phyloP scores from a whole-genome alignment of 2,888 invertebrate genomes.

The Troides aeacus region DNA sequence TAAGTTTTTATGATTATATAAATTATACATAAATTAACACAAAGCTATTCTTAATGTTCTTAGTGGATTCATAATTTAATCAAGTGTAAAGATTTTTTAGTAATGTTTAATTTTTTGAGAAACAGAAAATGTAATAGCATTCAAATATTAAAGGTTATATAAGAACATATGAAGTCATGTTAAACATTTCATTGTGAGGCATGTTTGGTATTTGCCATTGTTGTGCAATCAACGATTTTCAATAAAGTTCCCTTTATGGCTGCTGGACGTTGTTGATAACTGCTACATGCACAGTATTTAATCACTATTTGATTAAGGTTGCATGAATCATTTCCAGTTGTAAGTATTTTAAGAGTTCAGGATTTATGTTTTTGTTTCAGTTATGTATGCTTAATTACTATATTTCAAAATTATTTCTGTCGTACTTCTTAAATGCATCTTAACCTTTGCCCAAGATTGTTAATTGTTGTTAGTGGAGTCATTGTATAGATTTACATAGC shows the following conservation, averaged over 20 bases:
- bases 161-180: constrained; percentile 44
- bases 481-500: neutral
- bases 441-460: neutral
- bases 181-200: constrained; percentile 61
- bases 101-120: neutral
- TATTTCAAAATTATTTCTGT: neutral
- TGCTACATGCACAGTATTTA: constrained; percentile 49
- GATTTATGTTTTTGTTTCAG: constrained; percentile 5
- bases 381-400: neutral
- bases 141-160: constrained; percentile 42
- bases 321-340: constrained; percentile 56
- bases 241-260: constrained; percentile 72
- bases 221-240: constrained; percentile 75
- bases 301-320: constrained; percentile 63
- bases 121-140: neutral
- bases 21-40: too few species aligned
- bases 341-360: constrained; percentile 24
- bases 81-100: neutral
- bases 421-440: neutral
- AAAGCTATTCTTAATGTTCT: neutral
- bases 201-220: constrained; percentile 66
- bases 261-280: constrained; percentile 59
- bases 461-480: neutral
- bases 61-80: neutral
- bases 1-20: too few species aligned